Evolutionary conservation across 2,113 vertebrate genomes (phyloP).

Genomic region (Colius striatus): DNA sequence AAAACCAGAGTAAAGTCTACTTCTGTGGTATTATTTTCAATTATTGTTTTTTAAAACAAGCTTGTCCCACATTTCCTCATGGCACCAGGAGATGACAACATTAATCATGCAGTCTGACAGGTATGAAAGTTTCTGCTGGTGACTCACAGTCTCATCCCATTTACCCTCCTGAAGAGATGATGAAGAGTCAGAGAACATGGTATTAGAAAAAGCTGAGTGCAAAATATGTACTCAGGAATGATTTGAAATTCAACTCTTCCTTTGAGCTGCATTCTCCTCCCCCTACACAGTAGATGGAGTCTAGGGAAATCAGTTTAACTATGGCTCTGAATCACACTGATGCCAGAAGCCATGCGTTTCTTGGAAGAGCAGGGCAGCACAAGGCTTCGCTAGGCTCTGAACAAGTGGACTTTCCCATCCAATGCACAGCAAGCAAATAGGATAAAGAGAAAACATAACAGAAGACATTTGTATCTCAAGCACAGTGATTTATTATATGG

Average conservation of each 20-base stretch:
- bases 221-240: not conserved
- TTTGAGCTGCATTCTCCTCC: not conserved
- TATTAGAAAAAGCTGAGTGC: not conserved
- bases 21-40: not conserved
- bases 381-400: not conserved
- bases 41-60: not conserved
- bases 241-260: not conserved
- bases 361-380: not conserved
- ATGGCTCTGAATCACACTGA: not conserved
- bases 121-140: not conserved
- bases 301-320: not conserved
- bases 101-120: not conserved
- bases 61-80: not conserved
- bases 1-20: not conserved
- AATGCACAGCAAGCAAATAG: not conserved
- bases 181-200: not conserved
- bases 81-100: not conserved
- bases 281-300: not conserved
- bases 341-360: not conserved
- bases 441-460: not conserved
- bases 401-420: accelerated
- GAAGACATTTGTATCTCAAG: not conserved
- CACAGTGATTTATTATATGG: accelerated
- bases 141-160: not conserved
- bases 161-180: not conserved